Evolutionary conservation across 2,113 vertebrate species (phyloP).

Genomic region (Perca schrenkii): DNA sequence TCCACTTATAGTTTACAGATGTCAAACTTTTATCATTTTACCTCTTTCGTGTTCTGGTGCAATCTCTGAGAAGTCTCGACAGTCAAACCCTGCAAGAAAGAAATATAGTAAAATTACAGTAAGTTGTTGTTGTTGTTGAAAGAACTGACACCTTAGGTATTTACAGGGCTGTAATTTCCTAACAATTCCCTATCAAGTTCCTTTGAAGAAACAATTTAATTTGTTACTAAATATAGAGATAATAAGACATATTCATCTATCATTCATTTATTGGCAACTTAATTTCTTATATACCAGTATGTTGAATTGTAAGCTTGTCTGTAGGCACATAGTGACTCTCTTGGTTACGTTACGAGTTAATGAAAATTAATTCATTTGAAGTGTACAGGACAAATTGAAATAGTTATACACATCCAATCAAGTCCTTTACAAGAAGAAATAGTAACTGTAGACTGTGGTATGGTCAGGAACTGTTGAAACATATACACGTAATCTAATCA

Average conservation of each 20-base stretch:
- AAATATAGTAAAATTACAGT: background rate
- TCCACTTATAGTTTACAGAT: background rate
- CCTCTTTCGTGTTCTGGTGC: conserved; percentile 90
- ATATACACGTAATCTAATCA: background rate
- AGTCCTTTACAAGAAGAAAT: background rate
- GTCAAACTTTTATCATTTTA: background rate
- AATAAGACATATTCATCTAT: background rate
- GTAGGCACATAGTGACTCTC: too few relatives aligned
- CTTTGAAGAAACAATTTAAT: background rate
- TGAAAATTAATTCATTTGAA: background rate
- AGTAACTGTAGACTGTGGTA: background rate
- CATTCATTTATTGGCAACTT: background rate
- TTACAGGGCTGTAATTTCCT: background rate
- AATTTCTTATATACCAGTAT: background rate
- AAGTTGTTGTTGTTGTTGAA: background rate
- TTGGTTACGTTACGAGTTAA: too few relatives aligned
- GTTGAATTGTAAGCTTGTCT: too few relatives aligned
- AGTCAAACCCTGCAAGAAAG: conserved; percentile 86
- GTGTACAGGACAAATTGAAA: background rate
- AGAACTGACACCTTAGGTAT: background rate
- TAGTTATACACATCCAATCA: background rate
- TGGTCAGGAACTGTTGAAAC: background rate
- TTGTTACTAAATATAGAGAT: background rate
- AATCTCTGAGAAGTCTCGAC: conserved; percentile 89
- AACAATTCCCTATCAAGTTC: too few relatives aligned